Evolutionary conservation across 2,113 vertebrate species (phyloP).

Genomic region (Pseudopodoces humilis): DNA sequence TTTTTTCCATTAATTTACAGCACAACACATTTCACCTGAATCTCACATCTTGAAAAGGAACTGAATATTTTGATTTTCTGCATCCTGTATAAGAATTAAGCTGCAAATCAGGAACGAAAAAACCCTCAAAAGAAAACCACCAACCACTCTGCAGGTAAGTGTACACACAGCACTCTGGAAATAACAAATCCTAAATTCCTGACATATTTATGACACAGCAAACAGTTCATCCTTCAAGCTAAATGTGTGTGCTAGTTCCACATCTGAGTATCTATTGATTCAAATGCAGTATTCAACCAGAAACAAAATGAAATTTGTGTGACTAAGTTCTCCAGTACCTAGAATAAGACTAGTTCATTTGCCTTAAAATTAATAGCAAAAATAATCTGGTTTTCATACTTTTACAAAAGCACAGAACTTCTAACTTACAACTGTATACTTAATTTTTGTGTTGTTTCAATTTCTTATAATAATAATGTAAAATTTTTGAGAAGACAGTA

Average conservation of each 20-base stretch:
- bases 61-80: background rate
- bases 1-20: background rate
- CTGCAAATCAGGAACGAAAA: background rate
- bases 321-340: background rate
- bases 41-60: background rate
- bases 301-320: background rate
- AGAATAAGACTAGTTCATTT: background rate
- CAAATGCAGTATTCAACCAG: background rate
- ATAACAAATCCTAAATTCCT: background rate
- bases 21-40: background rate
- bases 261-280: background rate
- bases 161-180: background rate
- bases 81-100: background rate
- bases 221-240: background rate
- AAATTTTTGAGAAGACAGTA: background rate
- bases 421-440: background rate
- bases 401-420: background rate
- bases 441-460: background rate
- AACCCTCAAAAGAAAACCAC: background rate
- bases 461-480: background rate
- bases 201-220: background rate
- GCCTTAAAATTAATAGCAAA: background rate
- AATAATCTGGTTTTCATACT: background rate
- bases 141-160: background rate
- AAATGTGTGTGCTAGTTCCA: background rate